Evolutionary conservation across 2,888 invertebrate genomes (phyloP).

Genomic region (Cantharis lateralis): DNA sequence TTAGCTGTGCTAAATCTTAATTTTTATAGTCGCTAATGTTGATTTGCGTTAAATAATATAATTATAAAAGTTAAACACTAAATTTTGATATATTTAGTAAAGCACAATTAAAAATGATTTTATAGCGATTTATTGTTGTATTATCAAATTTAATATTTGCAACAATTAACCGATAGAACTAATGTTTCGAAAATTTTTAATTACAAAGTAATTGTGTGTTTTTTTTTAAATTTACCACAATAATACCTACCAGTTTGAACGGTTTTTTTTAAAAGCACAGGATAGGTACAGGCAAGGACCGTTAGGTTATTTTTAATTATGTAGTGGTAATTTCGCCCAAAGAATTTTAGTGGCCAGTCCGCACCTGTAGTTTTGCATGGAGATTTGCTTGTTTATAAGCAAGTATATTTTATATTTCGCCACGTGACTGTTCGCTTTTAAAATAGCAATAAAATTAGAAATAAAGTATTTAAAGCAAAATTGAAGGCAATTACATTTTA

Average conservation of each 20-base stretch:
- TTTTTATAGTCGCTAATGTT: background rate
- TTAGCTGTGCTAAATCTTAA: background rate
- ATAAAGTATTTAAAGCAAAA: background rate
- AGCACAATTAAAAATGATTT: background rate
- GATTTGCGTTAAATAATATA: background rate
- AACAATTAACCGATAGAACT: background rate
- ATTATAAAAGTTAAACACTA: background rate
- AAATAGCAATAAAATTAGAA: background rate
- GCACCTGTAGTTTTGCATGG: no score
- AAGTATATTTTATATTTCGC: no score
- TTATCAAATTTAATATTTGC: background rate
- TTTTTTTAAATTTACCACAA: background rate
- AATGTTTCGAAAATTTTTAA: background rate
- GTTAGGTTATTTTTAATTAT: no score
- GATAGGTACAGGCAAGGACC: no score
- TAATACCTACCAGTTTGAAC: background rate
- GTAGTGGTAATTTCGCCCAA: no score
- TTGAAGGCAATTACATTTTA: constrained; percentile 4
- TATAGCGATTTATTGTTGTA: background rate
- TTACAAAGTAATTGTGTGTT: background rate
- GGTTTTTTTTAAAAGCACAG: no score
- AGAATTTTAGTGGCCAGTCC: no score
- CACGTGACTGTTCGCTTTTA: background rate
- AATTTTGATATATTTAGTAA: background rate
- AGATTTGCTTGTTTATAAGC: no score